These are phyloP conservation scores for Psylliodes chrysocephalus DNA, from an alignment of 2,888 invertebrate species.

Conservation along the genomic window DNA sequence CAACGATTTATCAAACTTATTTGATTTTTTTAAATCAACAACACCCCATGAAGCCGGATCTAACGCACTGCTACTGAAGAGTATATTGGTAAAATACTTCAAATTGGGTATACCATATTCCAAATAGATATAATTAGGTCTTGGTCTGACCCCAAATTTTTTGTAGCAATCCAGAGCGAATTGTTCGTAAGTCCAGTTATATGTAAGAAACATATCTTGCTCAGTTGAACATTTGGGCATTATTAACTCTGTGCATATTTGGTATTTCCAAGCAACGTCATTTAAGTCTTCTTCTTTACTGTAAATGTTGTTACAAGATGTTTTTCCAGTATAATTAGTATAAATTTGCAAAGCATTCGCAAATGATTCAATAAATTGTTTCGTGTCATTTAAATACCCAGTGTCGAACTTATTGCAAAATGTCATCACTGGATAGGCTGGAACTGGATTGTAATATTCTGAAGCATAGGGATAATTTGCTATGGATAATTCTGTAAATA, in stretches of 20 bases:
- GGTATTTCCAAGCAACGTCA: constrained; percentile 82
- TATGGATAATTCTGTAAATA: constrained; percentile 89
- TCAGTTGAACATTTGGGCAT: no score
- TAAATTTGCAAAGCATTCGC: constrained; percentile 79
- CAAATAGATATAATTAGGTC: constrained; percentile 70
- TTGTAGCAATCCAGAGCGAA: constrained; percentile 76
- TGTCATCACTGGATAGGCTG: constrained; percentile 82
- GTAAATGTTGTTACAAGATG: constrained; percentile 73
- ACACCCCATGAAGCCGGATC: constrained; percentile 93
- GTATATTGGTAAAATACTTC: constrained; percentile 74
- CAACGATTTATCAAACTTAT: constrained; percentile 74
- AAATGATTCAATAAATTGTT: constrained; percentile 70
- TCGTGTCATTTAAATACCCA: constrained; percentile 55
- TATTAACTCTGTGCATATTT: constrained; percentile 96
- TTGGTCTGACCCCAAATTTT: constrained; percentile 72
- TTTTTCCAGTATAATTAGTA: constrained; percentile 81
- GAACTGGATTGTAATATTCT: constrained; percentile 83
- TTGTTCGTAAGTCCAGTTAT: constrained; percentile 76
- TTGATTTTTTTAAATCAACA: constrained; percentile 75
- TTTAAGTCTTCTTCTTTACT: constrained; percentile 71
- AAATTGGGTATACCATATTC: constrained; percentile 86
- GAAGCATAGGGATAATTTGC: constrained; percentile 93
- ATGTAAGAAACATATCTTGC: constrained; percentile 85
- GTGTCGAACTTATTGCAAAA: constrained; percentile 57
- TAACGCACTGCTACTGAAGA: constrained; percentile 85